Conservation (phyloP, 2,888 invertebrate genomes). For the Glomeris marginata region DNA sequence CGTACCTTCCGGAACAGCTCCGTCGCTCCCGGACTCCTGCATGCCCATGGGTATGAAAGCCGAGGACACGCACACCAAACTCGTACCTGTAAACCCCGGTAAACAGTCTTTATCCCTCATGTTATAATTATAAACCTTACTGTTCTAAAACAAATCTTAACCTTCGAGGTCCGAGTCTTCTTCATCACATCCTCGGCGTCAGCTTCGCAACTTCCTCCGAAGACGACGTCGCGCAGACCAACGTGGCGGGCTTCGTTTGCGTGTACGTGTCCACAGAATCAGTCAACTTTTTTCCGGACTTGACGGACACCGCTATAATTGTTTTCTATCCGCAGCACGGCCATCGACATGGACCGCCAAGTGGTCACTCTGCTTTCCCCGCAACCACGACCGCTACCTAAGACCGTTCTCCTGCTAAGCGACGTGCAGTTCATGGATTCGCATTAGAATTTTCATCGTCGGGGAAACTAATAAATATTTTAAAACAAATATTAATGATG, state of each 20-base stretch:
- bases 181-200: slow-evolving; percentile 78
- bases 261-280: slow-evolving; percentile 50
- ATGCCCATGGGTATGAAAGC: slow-evolving; percentile 91
- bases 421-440: slow-evolving; percentile 93
- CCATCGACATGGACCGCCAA: slow-evolving; percentile 75
- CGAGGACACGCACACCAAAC: slow-evolving; percentile 77
- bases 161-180: slow-evolving; percentile 40
- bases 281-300: not conserved
- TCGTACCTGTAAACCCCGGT: slow-evolving; percentile 64
- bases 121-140: slow-evolving; percentile 14
- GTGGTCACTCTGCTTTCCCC: slow-evolving; percentile 80
- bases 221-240: slow-evolving; percentile 72
- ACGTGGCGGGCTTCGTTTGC: slow-evolving; percentile 79
- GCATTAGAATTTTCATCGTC: too few relatives aligned
- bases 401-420: slow-evolving; percentile 68
- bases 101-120: slow-evolving; percentile 18
- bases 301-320: not conserved
- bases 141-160: not conserved
- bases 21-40: slow-evolving; percentile 83
- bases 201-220: slow-evolving; percentile 66
- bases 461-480: too few relatives aligned
- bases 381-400: slow-evolving; percentile 81
- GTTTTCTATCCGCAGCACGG: slow-evolving; percentile 48
- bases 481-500: too few relatives aligned
- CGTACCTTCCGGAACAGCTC: slow-evolving; percentile 39